Base-by-base conservation (phyloP, 2,888 invertebrate genomes). In the Rotaria socialis region DNA sequence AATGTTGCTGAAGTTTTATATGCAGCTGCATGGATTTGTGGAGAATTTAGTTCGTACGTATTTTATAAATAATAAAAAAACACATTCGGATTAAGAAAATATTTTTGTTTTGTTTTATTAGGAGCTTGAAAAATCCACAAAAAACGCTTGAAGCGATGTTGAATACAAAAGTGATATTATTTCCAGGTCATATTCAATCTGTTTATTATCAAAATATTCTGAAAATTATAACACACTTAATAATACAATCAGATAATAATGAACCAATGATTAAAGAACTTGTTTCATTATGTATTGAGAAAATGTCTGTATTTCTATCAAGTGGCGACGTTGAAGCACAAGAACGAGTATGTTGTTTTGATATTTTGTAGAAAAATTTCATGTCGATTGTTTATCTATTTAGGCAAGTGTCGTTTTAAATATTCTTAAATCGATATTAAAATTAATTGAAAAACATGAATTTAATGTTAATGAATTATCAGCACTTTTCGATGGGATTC, bases 21-120 rank as follows among this genome's bases (percentile, higher is more conserved):
- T 92, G 97, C 99, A 16, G 98, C 98, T 86, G 97, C 97, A 19
- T 99, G 96, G 95, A 95, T 99, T 89, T 96, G 97, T 90, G 97
- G 97, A 85, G 99, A 99, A 93, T 99, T 97, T 92, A 94, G 47
- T n/a, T 80, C 47, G 80, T 80, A 47, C 47, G 47, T 80, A 14
- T 16, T 35, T 35, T 35, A 1, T 35, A 35, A 24, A 56, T 24
- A 56, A 24, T 10, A 6, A 7, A 7, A 24, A 24, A 19, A 35
- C 97, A 86, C 99, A 14, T 14, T 16, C 14, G 0, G 16, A 47
- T 47, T 52, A 52, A 11, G 50, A 14, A 14, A 52, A 41, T 10
- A 2, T 0, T 43, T 43, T 75, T 1, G 19, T 16, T 75, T 75
- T 43, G 16, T 52, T 11, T 8, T 52, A 52, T 35, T 3, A 93